phyloP scores from a whole-genome alignment of 2,113 vertebrate species.

The Hippocampus abdominalis region DNA sequence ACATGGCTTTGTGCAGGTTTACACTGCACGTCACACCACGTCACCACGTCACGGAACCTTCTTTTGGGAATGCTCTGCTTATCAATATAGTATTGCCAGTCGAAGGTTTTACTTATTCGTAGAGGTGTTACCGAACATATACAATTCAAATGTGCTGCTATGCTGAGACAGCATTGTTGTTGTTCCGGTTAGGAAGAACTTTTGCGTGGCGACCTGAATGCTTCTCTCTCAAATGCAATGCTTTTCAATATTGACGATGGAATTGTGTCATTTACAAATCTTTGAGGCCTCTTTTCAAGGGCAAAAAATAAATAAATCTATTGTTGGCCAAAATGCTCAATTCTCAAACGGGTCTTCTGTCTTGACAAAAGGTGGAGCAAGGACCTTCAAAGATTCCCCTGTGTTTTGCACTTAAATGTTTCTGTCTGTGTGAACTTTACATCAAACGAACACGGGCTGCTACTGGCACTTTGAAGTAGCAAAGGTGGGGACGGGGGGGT shows the following conservation, averaged over 20 bases:
- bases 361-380: conserved; percentile 38
- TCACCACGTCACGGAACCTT: too few species aligned
- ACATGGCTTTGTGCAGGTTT: too few species aligned
- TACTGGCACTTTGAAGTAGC: conserved; percentile 72
- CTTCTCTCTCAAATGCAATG: neutral
- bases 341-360: conserved; percentile 41
- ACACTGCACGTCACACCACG: too few species aligned
- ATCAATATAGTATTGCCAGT: too few species aligned
- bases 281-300: neutral
- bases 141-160: too few species aligned
- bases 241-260: neutral
- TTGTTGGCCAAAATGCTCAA: neutral
- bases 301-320: neutral
- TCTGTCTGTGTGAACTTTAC: conserved; percentile 75
- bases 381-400: conserved; percentile 60
- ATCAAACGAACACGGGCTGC: conserved; percentile 67
- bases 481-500: conserved; percentile 5
- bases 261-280: neutral
- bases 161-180: too few species aligned
- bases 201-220: too few species aligned
- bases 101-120: too few species aligned
- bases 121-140: too few species aligned
- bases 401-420: conserved; percentile 70
- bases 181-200: too few species aligned
- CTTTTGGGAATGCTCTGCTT: too few species aligned